Evolutionary conservation across 2,797 vertebrate genomes (phyloP), one percentile per base, ranked within the genome.

Genomic region (Delichon dasypus): DNA sequence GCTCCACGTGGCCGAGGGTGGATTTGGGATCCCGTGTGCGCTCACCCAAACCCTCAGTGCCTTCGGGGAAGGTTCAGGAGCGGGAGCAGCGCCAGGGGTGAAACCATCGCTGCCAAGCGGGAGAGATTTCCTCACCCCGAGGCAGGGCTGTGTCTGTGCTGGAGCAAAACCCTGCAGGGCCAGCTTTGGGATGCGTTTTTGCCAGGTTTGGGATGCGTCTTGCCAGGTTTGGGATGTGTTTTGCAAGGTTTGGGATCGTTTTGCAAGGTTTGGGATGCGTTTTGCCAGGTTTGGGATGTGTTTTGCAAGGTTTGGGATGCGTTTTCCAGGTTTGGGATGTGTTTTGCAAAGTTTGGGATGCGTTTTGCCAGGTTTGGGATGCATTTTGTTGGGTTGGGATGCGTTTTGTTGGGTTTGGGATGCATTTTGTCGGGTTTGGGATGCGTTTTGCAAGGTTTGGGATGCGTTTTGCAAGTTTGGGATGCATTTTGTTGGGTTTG

Each of bases 221-320:
- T 30, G 27, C 16, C 2, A 55, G 18, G 21, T 83, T 21, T 38
- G 3, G 14, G 15, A 5, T 23, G 14, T 2, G 16, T 32, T 64
- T 17, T 45, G 44, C 9, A 19, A 8, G 18, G 25, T 45, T 10
- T 45, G 19, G 17, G 68, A 2, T 44, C 1, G 15, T 19, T 36
- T 5, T 30, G 21, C 21, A 2, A 55, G 18, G 21, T 80, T 27
- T 38, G 3, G 14, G 15, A 5, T 23, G 14, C 4, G 11, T 32
- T 64, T 17, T 45, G 44, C 18, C 8, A 4, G 18, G n/a, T 45
- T 19, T 45, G 19, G 17, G 68, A 2, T 44, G 3, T 10, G 21
- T 45, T 45, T 11, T 45, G 3, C 15, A 1, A 5, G 23, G 1
- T 26, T 6, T 26, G 1, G 32, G 21, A 44, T n/a, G 3, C 19